These are phyloP conservation scores for Recurvirostra avosetta DNA, from an alignment of 2,113 vertebrate genomes.

Conservation along the genomic window DNA sequence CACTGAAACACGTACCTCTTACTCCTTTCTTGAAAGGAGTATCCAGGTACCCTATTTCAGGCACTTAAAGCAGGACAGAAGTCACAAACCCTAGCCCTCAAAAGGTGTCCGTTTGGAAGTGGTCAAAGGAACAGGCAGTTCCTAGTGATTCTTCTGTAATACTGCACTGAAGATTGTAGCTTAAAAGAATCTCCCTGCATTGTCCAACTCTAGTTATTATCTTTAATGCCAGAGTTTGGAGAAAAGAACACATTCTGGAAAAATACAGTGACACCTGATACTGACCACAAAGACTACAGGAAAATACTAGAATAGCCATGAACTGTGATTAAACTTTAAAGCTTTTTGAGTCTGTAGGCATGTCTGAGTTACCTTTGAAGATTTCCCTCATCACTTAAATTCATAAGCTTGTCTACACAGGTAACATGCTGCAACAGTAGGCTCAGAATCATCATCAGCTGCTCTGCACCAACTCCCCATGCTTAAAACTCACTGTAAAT, in stretches of 20 bases:
- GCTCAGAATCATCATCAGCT: not conserved
- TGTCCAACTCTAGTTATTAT: not conserved
- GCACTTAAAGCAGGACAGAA: not conserved
- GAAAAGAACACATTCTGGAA: not conserved
- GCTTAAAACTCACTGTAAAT: not conserved
- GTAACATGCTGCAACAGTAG: not conserved
- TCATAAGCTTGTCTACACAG: not conserved
- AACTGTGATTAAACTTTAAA: not conserved
- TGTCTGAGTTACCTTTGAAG: not conserved
- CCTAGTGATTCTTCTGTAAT: not conserved
- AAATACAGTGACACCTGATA: not conserved
- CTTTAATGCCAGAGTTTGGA: not conserved
- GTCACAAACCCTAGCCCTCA: not conserved
- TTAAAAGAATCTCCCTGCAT: not conserved
- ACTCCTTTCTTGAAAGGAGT: not conserved
- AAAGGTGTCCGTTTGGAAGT: not conserved
- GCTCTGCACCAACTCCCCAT: not conserved
- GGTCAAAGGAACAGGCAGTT: not conserved
- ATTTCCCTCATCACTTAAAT: not conserved
- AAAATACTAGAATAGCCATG: not conserved
- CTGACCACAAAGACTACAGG: not conserved
- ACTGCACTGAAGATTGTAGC: not conserved
- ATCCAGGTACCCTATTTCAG: not conserved
- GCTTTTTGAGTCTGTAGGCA: not conserved
- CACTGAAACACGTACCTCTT: not conserved